Base-by-base conservation (phyloP, 2,888 invertebrate genomes). In the Epicampocera succincta region DNA sequence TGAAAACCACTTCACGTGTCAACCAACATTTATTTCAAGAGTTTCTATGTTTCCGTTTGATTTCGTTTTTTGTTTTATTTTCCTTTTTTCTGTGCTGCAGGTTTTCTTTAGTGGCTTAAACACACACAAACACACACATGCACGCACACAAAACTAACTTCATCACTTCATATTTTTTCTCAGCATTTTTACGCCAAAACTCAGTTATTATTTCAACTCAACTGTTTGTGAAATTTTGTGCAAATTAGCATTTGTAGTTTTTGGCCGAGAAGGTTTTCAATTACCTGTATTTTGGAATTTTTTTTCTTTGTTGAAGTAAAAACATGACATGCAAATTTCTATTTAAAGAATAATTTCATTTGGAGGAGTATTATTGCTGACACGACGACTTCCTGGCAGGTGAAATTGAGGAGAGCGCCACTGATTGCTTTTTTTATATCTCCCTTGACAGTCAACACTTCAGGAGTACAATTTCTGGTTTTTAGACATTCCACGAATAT, bases 1-100 rank as follows among this genome's bases (percentile, higher is more conserved):
- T 48, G 65, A 74, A 71, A 77, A 78, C 65, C 52, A 60, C 65
- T 74, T 74, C 74, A 74, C 78, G 73, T 82, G 68, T 76, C 63
- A 66, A 42, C 75, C 75, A 75, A 61, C 71, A 75, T 75, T 76
- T 66, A 61, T 71, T 75, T 75, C 33, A 40, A 12, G 60, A 48
- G 56, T 56, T 48, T 25, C 9, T 40, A 11, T 66, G 9, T 19
- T n/a, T 58, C 29, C 17, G 19, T 46, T 13, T 69, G 33, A 19
- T 13, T 65, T 21, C 21, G 25, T 19, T 48, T 48, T 60, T 21
- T 5, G 3, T 9, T 19, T 29, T 44, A 44, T 46, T 65, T n/a
- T n/a, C n/a, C n/a, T n/a, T n/a, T 33, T 58, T 63, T 63, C 44
- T 61, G 17, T 65, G 25, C 15, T 48, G 11, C 29, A 40, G 33